These are phyloP conservation scores for Anguilla pacifica DNA, from an alignment of 2,797 vertebrate genomes.

Conservation along the genomic window DNA sequence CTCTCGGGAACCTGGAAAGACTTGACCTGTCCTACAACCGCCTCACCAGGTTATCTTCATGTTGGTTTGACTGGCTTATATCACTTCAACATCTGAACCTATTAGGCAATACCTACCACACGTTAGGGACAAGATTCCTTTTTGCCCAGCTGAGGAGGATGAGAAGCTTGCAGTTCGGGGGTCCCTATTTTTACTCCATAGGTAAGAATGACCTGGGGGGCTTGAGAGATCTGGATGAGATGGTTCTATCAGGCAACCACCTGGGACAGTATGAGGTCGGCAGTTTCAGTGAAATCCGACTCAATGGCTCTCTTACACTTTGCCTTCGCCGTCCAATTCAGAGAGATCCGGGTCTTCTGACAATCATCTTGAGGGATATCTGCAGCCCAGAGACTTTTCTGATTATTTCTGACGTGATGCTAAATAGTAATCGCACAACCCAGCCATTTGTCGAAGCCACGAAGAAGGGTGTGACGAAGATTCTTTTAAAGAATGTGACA, in stretches of 20 bases:
- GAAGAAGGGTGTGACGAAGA: conserved; percentile 29
- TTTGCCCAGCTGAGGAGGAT: conserved; percentile 67
- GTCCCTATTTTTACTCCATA: conserved; percentile 49
- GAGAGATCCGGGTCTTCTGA: background rate
- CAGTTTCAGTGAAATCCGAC: conserved; percentile 55
- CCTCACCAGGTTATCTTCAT: conserved; percentile 57
- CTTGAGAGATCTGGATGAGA: conserved; percentile 58
- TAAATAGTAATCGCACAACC: background rate
- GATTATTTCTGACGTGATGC: conserved; percentile 57
- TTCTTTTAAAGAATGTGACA: conserved; percentile 56
- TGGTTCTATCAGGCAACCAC: conserved; percentile 63
- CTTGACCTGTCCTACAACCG: conserved; percentile 75
- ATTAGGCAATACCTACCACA: conserved; percentile 68
- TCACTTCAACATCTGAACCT: conserved; percentile 68
- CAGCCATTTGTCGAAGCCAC: background rate
- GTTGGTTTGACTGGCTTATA: conserved; percentile 70
- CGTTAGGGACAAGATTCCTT: conserved; percentile 60
- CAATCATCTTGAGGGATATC: conserved; percentile 61
- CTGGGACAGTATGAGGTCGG: conserved; percentile 57
- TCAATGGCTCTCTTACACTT: conserved; percentile 58
- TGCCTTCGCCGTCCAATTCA: background rate
- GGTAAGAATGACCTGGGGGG: conserved; percentile 65
- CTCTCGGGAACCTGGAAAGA: conserved; percentile 58
- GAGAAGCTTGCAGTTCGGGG: conserved; percentile 67
- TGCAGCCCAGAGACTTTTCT: conserved; percentile 54